Base-by-base conservation (phyloP, 2,113 vertebrate genomes). In the Coregonus clupeaformis region DNA sequence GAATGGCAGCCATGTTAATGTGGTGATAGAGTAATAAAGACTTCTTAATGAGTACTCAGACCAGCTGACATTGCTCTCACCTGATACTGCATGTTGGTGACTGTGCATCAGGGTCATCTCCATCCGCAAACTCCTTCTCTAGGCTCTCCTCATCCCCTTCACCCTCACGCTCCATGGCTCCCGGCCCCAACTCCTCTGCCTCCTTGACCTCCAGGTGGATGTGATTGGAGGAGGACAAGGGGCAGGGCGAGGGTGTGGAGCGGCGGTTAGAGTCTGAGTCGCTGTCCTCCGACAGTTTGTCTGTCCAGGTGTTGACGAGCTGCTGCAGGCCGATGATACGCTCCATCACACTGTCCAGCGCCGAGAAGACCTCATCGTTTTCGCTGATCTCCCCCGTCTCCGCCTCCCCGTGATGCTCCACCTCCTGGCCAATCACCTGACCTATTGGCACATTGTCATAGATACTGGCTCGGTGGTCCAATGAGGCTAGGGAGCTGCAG, bases 391-490 rank as follows among this genome's bases (percentile, higher is more conserved):
- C 92, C 20, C 70, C 84, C 2, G 81, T 80, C 1, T 71, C 57
- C 62, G n/a, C 45, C 25, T 57, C 27, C 11, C 52, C 22, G 3
- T 74, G 74, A 0, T 47, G 6, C 12, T 72, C 69, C 42, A 80
- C 81, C 45, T 76, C 5, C 0, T 59, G 36, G 20, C 32, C n/a
- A 16, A 27, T 42, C 7, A 74, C 2, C 6, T 74, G 72, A 45
- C 47, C 85, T 42, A 42, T 42, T 0, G 94, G 94, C 20, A 97
- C 87, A 66, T 97, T 97, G 89, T 97, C 96, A 6, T 97, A 97
- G 72, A 96, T 66, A 6, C 96, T 96, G 25, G 90, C 73, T 3
- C 96, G 90, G 55, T 94, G 91, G 11, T 91, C 84, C 2, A 81
- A 22, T 20, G 82, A 13, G 0, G 64, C 76, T 65, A 79, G 32